phyloP scores from a whole-genome alignment of 1,140 invertebrate genomes.

The Calliphora vicina region DNA sequence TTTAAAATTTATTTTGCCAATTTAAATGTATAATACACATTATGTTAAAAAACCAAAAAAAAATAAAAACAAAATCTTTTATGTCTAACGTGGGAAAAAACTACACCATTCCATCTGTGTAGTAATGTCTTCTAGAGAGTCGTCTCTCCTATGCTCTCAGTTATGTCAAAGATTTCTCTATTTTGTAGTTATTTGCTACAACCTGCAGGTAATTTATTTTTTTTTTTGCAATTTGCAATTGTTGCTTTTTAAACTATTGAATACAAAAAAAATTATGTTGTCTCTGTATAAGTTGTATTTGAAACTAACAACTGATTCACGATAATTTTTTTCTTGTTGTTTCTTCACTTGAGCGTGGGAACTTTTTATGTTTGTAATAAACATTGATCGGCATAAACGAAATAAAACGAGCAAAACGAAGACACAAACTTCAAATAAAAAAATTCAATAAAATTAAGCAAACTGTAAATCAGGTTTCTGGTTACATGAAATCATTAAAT shows the following conservation, averaged over 20 bases:
- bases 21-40: no score
- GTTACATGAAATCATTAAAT: not conserved
- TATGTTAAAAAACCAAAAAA: no score
- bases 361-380: not conserved
- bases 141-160: not conserved
- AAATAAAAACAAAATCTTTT: not conserved
- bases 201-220: not conserved
- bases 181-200: not conserved
- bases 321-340: not conserved
- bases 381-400: no score
- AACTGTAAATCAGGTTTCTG: not conserved
- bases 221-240: not conserved
- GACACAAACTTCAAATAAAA: no score
- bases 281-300: not conserved
- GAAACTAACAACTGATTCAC: not conserved
- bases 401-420: not conserved
- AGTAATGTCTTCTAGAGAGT: not conserved
- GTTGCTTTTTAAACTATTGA: conserved; percentile 1
- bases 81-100: not conserved
- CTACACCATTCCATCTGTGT: not conserved
- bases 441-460: not conserved
- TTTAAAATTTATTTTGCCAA: not conserved
- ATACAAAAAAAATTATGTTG: not conserved
- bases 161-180: not conserved
- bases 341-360: not conserved